These are phyloP conservation scores for Microchrysa polita DNA, from an alignment of 2,888 invertebrate genomes.

Conservation along the genomic window DNA sequence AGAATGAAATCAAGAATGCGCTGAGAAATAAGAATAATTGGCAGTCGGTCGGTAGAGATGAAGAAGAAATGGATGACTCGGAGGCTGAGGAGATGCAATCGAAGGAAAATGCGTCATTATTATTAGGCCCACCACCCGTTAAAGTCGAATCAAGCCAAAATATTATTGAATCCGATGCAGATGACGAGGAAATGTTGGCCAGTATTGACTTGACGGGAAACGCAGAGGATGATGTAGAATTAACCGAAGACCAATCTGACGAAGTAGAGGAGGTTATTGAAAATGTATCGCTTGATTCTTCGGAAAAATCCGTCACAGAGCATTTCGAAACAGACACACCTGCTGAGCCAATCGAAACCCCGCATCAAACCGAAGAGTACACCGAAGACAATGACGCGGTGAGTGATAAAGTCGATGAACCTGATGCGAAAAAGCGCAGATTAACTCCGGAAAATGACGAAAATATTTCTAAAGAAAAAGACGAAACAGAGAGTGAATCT, in stretches of 20 bases:
- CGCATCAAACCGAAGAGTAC: no score
- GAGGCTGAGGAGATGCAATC: constrained; percentile 41
- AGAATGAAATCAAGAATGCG: constrained; percentile 54
- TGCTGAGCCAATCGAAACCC: no score
- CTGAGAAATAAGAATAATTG: constrained; percentile 47
- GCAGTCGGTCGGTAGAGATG: constrained; percentile 20
- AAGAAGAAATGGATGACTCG: constrained; percentile 38
- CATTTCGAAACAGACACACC: no score
- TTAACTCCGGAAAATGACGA: neutral
- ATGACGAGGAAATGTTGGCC: constrained; percentile 36
- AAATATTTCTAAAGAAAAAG: neutral
- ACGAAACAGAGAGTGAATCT: neutral
- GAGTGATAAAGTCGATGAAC: constrained; percentile 15
- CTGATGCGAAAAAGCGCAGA: constrained; percentile 33
- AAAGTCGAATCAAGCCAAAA: neutral
- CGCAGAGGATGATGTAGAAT: neutral
- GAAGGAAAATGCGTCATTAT: constrained; percentile 33
- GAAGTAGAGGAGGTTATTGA: neutral
- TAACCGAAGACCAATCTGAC: no score
- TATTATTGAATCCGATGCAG: neutral
- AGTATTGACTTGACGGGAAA: constrained; percentile 39
- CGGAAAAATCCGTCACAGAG: constrained; percentile 1
- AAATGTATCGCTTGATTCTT: constrained; percentile 49
- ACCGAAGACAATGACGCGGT: neutral
- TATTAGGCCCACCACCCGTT: neutral